Conservation (phyloP, 2,888 invertebrate genomes). For the Torymus texanus region DNA sequence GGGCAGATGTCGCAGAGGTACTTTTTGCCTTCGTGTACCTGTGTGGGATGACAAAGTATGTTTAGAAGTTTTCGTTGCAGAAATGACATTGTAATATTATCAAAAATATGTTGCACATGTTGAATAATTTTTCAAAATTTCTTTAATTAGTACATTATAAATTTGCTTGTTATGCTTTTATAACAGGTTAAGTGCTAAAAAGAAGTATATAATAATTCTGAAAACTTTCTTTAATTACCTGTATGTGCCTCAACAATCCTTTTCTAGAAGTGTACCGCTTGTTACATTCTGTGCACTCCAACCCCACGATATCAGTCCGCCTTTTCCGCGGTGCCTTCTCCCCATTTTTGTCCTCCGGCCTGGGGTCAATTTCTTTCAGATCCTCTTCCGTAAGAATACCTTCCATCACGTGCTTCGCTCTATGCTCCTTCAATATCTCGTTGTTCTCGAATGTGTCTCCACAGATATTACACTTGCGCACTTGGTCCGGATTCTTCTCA, state of each 20-base stretch:
- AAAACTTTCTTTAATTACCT: constrained; percentile 48
- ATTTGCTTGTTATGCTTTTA: too few relatives aligned
- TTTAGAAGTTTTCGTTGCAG: too few relatives aligned
- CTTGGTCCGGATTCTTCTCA: constrained; percentile 73
- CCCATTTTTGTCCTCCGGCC: constrained; percentile 65
- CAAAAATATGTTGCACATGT: too few relatives aligned
- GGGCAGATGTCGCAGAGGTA: constrained; percentile 73
- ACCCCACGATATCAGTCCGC: constrained; percentile 72
- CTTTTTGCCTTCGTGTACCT: constrained; percentile 73
- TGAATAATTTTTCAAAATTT: too few relatives aligned
- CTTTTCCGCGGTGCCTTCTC: constrained; percentile 70
- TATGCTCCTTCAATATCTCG: constrained; percentile 69
- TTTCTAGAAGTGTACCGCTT: constrained; percentile 73
- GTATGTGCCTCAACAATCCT: constrained; percentile 71
- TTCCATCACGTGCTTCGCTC: constrained; percentile 72
- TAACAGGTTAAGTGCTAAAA: too few relatives aligned
- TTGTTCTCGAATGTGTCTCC: constrained; percentile 73
- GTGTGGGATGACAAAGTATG: not conserved
- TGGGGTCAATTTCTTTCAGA: constrained; percentile 69
- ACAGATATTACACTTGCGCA: constrained; percentile 73
- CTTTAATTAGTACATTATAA: too few relatives aligned
- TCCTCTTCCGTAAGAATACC: constrained; percentile 73
- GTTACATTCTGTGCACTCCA: constrained; percentile 73
- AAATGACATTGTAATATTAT: too few relatives aligned
- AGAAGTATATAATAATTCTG: too few relatives aligned